phyloP scores from a whole-genome alignment of 2,113 vertebrate species.

The Zosterops lateralis region DNA sequence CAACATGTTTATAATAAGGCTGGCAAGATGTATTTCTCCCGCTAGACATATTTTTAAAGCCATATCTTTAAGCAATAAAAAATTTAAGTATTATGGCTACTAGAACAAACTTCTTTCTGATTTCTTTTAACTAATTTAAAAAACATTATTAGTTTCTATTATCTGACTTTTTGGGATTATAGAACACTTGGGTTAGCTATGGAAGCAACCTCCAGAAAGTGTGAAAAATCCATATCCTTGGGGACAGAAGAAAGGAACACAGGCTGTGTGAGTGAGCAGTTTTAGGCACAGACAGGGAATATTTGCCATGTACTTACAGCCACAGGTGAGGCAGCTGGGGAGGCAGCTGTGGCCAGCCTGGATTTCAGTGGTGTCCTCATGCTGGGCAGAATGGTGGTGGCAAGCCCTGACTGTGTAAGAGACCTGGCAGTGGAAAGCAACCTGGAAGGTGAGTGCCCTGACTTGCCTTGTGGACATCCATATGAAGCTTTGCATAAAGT shows the following conservation, averaged over 20 bases:
- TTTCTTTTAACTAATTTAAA: background rate
- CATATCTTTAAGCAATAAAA: background rate
- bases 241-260: background rate
- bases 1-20: background rate
- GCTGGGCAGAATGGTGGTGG: background rate
- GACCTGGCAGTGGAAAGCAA: background rate
- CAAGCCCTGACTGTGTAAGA: background rate
- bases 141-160: background rate
- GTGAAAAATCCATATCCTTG: background rate
- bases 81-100: background rate
- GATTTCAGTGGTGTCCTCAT: background rate
- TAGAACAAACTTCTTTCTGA: background rate
- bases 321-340: background rate
- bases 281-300: background rate
- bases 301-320: background rate
- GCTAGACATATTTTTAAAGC: background rate
- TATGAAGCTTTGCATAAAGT: background rate
- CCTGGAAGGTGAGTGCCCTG: background rate
- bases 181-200: background rate
- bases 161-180: background rate
- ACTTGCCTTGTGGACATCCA: fast-evolving
- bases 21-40: background rate
- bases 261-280: background rate
- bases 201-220: background rate
- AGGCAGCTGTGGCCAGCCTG: background rate